These are phyloP conservation scores for Orchesella flavescens DNA, from an alignment of 2,888 invertebrate genomes.

Conservation along the genomic window DNA sequence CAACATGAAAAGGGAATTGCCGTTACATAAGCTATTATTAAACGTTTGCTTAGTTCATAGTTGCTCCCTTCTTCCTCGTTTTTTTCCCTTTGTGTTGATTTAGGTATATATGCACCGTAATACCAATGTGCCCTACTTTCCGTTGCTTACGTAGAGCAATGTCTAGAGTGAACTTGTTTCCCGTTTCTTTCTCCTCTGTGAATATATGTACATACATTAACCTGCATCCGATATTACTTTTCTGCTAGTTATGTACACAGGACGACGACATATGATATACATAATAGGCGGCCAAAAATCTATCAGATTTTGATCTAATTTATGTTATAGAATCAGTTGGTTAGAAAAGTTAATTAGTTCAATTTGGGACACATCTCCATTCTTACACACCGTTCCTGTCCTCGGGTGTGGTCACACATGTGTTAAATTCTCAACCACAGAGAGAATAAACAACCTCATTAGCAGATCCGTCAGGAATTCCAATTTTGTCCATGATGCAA, in stretches of 20 bases:
- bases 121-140: slow-evolving; percentile 26
- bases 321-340: background rate
- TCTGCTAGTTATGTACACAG: background rate
- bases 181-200: background rate
- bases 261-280: too few relatives aligned
- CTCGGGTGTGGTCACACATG: slow-evolving; percentile 46
- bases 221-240: background rate
- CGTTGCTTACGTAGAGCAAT: background rate
- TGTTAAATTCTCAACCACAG: slow-evolving; percentile 4
- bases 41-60: slow-evolving; percentile 10
- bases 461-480: background rate
- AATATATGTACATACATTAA: background rate
- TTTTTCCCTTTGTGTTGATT: slow-evolving; percentile 13
- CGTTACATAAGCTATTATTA: slow-evolving; percentile 24
- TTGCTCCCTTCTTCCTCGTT: slow-evolving; percentile 18
- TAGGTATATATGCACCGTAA: slow-evolving; percentile 3
- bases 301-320: slow-evolving; percentile 9
- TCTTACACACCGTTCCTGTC: slow-evolving; percentile 11
- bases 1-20: slow-evolving; percentile 11
- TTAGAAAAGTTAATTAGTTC: slow-evolving; percentile 26
- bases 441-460: slow-evolving; percentile 1
- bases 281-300: background rate
- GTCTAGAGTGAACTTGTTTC: background rate
- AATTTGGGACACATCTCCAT: slow-evolving; percentile 31
- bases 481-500: too few relatives aligned